phyloP scores from a whole-genome alignment of 1,140 invertebrate genomes.

The Conus ventricosus region DNA sequence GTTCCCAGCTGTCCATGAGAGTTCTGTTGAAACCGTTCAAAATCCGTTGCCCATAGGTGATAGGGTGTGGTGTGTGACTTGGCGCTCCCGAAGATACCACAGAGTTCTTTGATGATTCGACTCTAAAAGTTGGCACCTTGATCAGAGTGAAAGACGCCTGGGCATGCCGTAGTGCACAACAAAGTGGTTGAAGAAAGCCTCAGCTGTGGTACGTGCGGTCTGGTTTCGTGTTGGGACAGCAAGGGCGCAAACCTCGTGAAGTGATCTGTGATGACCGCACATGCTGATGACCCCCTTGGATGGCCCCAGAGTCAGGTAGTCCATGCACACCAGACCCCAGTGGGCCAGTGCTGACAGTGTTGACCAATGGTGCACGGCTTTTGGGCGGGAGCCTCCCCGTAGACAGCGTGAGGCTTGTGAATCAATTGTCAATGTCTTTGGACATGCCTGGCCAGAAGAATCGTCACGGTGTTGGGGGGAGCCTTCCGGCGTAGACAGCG shows the following conservation, averaged over 20 bases:
- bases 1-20: too few species aligned
- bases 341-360: constrained; percentile 1
- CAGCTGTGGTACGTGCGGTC: constrained; percentile 42
- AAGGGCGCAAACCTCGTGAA: constrained; percentile 39
- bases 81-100: background rate
- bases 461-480: background rate
- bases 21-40: too few species aligned
- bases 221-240: constrained; percentile 37
- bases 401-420: constrained; percentile 4
- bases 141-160: too few species aligned
- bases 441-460: constrained; percentile 43
- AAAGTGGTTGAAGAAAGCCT: too few species aligned
- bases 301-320: constrained; percentile 39
- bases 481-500: constrained; percentile 24
- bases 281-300: constrained; percentile 38
- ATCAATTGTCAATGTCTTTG: constrained; percentile 32
- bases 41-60: too few species aligned
- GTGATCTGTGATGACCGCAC: constrained; percentile 40
- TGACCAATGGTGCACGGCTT: background rate
- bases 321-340: constrained; percentile 41
- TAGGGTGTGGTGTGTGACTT: too few species aligned
- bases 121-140: constrained; percentile 45
- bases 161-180: too few species aligned
- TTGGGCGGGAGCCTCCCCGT: constrained; percentile 1
- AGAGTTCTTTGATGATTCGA: constrained; percentile 21